These are phyloP conservation scores for Hyposmocoma kahamanoa DNA, from an alignment of 1,140 invertebrate genomes.

Conservation along the genomic window DNA sequence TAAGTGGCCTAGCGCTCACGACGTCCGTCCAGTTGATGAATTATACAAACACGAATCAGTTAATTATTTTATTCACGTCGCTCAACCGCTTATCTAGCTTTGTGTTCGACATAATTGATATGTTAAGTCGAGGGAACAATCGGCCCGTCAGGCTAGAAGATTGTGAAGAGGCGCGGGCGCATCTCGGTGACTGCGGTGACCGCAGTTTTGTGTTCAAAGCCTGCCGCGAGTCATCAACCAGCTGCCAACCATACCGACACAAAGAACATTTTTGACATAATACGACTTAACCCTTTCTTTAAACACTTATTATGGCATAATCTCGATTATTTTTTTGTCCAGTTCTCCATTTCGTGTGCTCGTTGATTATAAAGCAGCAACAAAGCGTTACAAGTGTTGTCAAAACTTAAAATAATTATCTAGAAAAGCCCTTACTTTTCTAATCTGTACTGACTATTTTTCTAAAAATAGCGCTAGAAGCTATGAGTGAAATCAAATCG, in stretches of 20 bases:
- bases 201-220: too few species aligned
- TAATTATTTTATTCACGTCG: conserved; percentile 72
- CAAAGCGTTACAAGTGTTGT: conserved; percentile 11
- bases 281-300: conserved; percentile 38
- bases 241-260: conserved; percentile 34
- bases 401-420: too few species aligned
- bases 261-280: conserved; percentile 62
- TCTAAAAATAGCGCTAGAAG: not conserved
- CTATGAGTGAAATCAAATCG: not conserved
- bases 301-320: conserved; percentile 32
- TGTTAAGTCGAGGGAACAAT: conserved; percentile 68
- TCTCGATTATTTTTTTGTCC: conserved; percentile 30
- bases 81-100: conserved; percentile 60
- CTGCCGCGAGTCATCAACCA: conserved; percentile 13
- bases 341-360: conserved; percentile 37
- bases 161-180: conserved; percentile 21
- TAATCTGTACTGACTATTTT: too few species aligned
- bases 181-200: too few species aligned
- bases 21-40: conserved; percentile 55
- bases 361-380: conserved; percentile 15
- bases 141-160: conserved; percentile 46
- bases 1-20: conserved; percentile 55
- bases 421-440: too few species aligned
- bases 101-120: conserved; percentile 71
- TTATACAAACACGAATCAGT: conserved; percentile 71